Conservation (phyloP, 2,888 invertebrate species). For the Parnassius mnemosyne region DNA sequence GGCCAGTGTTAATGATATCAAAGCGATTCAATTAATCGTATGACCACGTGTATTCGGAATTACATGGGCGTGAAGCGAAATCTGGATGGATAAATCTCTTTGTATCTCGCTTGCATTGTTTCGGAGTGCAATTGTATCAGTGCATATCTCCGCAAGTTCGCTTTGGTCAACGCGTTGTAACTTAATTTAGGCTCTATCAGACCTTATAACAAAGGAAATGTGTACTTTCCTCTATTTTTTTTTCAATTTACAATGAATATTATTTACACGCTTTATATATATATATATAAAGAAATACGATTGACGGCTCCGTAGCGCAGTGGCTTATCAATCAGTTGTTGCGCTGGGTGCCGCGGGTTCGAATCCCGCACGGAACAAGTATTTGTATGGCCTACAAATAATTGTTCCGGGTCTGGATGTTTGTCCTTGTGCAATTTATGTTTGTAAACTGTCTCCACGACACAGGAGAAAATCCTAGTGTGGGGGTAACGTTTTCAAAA, state of each 20-base stretch:
- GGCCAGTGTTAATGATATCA: conserved; percentile 26
- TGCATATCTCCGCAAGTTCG: conserved; percentile 32
- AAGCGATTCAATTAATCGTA: conserved; percentile 20
- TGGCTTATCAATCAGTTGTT: no score
- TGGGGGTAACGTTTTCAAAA: no score
- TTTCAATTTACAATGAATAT: background rate
- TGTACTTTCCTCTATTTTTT: background rate
- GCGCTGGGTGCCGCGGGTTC: no score
- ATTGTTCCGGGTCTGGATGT: no score
- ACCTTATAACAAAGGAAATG: conserved; percentile 21
- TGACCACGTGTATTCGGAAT: conserved; percentile 18
- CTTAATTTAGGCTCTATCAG: conserved; percentile 32
- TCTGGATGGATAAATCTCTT: conserved; percentile 32
- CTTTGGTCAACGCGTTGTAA: conserved; percentile 25
- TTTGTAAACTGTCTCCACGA: no score
- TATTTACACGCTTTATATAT: no score
- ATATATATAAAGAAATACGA: no score
- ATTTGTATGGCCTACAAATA: no score
- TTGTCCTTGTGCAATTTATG: no score
- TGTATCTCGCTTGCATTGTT: conserved; percentile 31
- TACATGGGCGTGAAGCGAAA: conserved; percentile 23
- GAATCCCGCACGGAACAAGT: no score
- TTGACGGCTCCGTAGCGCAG: no score
- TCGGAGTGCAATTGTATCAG: conserved; percentile 55
- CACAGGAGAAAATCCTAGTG: no score